Evolutionary conservation across 2,888 invertebrate genomes (phyloP).

Genomic region (Dolichomitus sp.): DNA sequence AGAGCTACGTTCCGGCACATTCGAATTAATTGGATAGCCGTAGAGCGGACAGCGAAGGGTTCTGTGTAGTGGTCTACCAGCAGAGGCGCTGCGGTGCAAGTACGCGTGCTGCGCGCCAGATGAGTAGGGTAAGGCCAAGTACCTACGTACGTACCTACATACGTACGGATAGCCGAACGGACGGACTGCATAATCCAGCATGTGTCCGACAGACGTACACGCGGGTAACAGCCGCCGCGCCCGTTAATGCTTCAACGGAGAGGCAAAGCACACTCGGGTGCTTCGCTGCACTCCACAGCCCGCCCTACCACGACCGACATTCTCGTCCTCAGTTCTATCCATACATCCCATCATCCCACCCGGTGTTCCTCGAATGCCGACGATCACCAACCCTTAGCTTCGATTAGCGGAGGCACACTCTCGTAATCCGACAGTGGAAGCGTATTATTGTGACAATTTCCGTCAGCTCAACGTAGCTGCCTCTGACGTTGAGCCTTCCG

Average conservation of each 20-base stretch:
- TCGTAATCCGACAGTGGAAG: conserved; percentile 66
- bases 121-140: conserved; percentile 33
- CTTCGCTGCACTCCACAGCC: conserved; percentile 34
- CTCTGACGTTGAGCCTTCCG: conserved; percentile 43
- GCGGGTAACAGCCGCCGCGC: conserved; percentile 26
- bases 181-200: conserved; percentile 45
- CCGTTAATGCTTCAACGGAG: conserved; percentile 51
- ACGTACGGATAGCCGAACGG: conserved; percentile 35
- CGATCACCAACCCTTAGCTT: conserved; percentile 58
- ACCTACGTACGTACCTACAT: conserved; percentile 16
- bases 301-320: conserved; percentile 18
- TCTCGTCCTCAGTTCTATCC: conserved; percentile 17
- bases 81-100: conserved; percentile 37
- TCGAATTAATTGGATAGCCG: conserved; percentile 56
- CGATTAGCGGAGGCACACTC: conserved; percentile 64
- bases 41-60: conserved; percentile 31
- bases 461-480: conserved; percentile 41
- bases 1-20: conserved; percentile 34
- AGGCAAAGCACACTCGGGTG: conserved; percentile 50
- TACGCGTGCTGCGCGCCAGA: conserved; percentile 31
- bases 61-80: conserved; percentile 32
- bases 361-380: conserved; percentile 22
- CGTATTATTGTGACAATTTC: conserved; percentile 69
- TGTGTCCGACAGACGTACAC: conserved; percentile 35
- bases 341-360: not conserved